phyloP scores from a whole-genome alignment of 2,113 vertebrate species.

The Perca fluviatilis region DNA sequence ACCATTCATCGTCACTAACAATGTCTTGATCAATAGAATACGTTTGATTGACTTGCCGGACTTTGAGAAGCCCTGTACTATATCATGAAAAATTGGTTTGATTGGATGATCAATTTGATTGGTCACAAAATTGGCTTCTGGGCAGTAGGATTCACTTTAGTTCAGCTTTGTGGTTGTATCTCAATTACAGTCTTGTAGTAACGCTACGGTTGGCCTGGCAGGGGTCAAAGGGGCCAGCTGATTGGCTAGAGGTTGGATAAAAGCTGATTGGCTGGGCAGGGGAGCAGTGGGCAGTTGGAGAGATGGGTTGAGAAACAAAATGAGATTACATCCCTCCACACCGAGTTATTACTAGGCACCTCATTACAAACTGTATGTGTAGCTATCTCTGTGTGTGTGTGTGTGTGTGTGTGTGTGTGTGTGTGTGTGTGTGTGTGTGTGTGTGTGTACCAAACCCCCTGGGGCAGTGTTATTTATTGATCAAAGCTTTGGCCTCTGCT shows the following conservation, averaged over 20 bases:
- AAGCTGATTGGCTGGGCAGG: constrained; percentile 52
- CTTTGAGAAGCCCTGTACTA: too few relatives aligned
- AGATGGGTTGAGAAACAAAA: constrained; percentile 64
- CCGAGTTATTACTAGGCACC: constrained; percentile 48
- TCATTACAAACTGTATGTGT: constrained; percentile 36
- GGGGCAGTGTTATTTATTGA: constrained; percentile 66
- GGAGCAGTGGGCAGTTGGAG: constrained; percentile 70
- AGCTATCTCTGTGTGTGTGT: constrained; percentile 10
- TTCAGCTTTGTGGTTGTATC: constrained; percentile 8
- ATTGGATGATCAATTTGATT: constrained; percentile 4
- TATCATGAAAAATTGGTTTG: neutral
- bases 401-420: neutral
- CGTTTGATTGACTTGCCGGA: too few relatives aligned
- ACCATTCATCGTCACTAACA: too few relatives aligned
- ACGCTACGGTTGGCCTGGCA: neutral
- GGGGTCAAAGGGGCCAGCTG: constrained; percentile 12
- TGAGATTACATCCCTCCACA: constrained; percentile 62
- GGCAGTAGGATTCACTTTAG: neutral
- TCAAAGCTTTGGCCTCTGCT: constrained; percentile 57
- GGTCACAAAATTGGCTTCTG: neutral
- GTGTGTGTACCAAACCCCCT: constrained; percentile 1
- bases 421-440: neutral
- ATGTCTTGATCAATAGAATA: too few relatives aligned
- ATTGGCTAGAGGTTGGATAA: constrained; percentile 17
- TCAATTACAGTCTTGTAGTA: neutral